Evolutionary conservation across 2,888 invertebrate species (phyloP).

Genomic region (Plutella xylostella): DNA sequence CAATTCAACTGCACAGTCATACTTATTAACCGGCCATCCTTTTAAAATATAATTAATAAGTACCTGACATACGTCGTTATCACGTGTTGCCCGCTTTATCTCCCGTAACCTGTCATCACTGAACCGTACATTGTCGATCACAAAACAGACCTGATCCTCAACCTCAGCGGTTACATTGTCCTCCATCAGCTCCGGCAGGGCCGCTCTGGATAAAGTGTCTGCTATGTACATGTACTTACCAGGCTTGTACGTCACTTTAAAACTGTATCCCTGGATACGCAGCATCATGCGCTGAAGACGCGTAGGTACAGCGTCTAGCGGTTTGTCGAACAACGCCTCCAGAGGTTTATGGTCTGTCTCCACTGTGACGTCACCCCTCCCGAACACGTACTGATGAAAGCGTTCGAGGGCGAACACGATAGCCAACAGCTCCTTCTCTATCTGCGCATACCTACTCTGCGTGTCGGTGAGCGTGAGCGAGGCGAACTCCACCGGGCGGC

Average conservation of each 20-base stretch:
- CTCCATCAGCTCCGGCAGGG: not conserved
- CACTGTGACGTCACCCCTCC: not conserved
- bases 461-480: slow-evolving; percentile 17
- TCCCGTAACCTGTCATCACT: not conserved
- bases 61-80: not conserved
- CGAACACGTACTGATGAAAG: not conserved
- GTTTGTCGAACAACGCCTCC: not conserved
- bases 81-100: not conserved
- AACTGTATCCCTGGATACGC: not conserved
- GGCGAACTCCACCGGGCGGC: slow-evolving; percentile 19
- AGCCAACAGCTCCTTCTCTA: slow-evolving; percentile 19
- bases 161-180: slow-evolving; percentile 3
- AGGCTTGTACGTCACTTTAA: not conserved
- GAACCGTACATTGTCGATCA: not conserved
- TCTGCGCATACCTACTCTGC: slow-evolving; percentile 18
- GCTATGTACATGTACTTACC: not conserved
- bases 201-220: not conserved
- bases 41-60: not conserved
- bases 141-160: not conserved
- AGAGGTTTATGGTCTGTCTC: slow-evolving; percentile 1
- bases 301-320: not conserved
- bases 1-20: not conserved
- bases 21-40: slow-evolving; percentile 3
- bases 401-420: slow-evolving; percentile 16
- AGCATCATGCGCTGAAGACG: not conserved